Percentiles rank a stretch among this genome's conserved stretches.
Conservation (phyloP, 2,888 invertebrate species). For the Ochropleura plecta region DNA sequence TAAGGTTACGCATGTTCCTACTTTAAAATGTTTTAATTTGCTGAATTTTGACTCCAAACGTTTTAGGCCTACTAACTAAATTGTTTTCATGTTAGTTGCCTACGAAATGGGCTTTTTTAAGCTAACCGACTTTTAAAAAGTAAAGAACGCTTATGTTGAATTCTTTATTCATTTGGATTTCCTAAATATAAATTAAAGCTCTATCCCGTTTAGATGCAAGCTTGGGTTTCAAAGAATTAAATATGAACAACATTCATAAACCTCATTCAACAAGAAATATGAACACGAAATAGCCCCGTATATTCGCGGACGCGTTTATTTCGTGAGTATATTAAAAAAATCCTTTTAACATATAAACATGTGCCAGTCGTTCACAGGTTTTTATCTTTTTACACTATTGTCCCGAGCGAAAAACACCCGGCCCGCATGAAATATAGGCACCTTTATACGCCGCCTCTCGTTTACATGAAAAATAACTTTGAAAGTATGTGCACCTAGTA, state of each 20-base stretch:
- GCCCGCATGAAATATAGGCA: slow-evolving; percentile 61
- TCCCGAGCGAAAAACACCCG: slow-evolving; percentile 59
- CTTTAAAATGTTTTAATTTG: slow-evolving; percentile 6
- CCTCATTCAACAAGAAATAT: slow-evolving; percentile 51
- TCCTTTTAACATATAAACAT: slow-evolving; percentile 60
- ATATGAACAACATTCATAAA: slow-evolving; percentile 59
- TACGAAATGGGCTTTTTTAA: background rate
- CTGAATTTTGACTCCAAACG: background rate
- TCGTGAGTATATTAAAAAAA: slow-evolving; percentile 58
- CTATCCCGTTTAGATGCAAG: slow-evolving; percentile 38
- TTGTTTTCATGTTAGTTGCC: slow-evolving; percentile 17
- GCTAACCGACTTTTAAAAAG: background rate
- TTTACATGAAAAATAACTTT: slow-evolving; percentile 70
- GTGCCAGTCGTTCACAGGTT: slow-evolving; percentile 53
- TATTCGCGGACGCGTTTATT: slow-evolving; percentile 41
- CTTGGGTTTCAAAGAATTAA: slow-evolving; percentile 49
- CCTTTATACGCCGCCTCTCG: slow-evolving; percentile 58
- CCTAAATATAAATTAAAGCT: slow-evolving; percentile 35
- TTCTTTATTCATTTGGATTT: slow-evolving; percentile 39
- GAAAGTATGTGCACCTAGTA: slow-evolving; percentile 67
- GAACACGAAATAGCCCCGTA: slow-evolving; percentile 38
- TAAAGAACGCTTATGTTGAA: slow-evolving; percentile 35
- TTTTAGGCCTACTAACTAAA: background rate
- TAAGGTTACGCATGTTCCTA: slow-evolving; percentile 23
- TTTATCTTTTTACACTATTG: slow-evolving; percentile 70